Percentiles rank a stretch among this genome's conserved stretches.
Conservation (phyloP, 2,113 vertebrate genomes). For the Pristiophorus japonicus region DNA sequence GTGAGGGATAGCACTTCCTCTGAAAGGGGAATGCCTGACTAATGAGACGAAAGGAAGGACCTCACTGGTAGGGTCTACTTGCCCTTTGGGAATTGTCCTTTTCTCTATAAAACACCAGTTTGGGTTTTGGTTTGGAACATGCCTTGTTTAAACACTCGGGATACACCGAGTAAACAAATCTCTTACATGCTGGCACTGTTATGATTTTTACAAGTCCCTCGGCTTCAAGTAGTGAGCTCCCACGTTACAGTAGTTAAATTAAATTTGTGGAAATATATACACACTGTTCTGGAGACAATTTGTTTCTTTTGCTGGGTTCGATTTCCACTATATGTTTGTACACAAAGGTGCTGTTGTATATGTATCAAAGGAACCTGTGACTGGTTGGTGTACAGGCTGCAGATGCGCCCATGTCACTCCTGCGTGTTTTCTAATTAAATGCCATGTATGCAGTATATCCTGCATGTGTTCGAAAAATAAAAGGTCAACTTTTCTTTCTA, state of each 20-base stretch:
- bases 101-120: neutral
- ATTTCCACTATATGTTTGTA: neutral
- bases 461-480: constrained; percentile 24
- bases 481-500: constrained; percentile 20
- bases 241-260: neutral
- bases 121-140: neutral
- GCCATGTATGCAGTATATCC: constrained; percentile 10
- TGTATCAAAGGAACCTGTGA: constrained; percentile 19
- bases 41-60: neutral
- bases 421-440: constrained; percentile 28
- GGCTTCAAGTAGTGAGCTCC: neutral
- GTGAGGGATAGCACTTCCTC: neutral
- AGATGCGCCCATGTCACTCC: neutral
- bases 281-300: neutral
- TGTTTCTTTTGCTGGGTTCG: neutral
- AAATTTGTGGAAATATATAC: neutral
- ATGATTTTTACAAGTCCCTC: neutral
- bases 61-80: neutral
- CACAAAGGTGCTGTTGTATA: neutral
- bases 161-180: neutral
- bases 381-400: neutral
- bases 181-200: neutral
- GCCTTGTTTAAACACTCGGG: neutral
- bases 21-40: neutral
- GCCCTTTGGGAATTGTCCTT: neutral